Conservation (phyloP, 2,113 vertebrate genomes). For the Circaetus gallicus region DNA sequence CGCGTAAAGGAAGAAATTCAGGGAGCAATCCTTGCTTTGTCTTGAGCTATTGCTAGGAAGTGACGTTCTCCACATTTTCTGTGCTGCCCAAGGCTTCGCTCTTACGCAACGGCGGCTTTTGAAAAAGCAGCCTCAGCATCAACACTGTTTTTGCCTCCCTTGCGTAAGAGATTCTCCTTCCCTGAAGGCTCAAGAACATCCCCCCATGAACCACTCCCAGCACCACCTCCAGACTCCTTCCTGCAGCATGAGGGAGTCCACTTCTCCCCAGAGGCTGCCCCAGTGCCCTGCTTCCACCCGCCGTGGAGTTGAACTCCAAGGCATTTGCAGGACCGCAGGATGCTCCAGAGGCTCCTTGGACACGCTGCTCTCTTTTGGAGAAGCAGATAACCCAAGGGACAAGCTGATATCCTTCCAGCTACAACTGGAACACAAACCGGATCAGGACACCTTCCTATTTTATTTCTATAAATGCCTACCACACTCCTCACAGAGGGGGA, state of each 20-base stretch:
- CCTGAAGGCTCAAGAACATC: not conserved
- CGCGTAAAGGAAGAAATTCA: not conserved
- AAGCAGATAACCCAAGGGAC: not conserved
- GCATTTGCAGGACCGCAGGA: not conserved
- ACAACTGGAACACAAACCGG: not conserved
- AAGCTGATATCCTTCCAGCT: not conserved
- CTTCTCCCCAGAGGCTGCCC: not conserved
- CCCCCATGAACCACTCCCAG: not conserved
- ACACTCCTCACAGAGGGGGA: not conserved
- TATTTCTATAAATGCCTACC: not conserved
- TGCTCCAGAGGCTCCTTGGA: not conserved
- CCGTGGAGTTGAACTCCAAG: not conserved
- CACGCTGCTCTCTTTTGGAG: accelerated
- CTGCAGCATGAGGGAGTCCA: not conserved
- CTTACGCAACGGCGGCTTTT: not conserved
- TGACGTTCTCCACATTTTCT: not conserved
- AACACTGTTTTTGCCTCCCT: not conserved
- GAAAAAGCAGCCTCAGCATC: constrained; percentile 41
- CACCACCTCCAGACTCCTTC: accelerated
- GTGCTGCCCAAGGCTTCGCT: not conserved
- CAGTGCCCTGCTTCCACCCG: not conserved
- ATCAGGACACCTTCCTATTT: no score
- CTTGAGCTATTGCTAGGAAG: not conserved
- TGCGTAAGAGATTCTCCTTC: not conserved
- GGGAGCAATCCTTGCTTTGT: not conserved